Evolutionary conservation across 2,797 vertebrate genomes (phyloP).

Genomic region (Clarias platycephalus): DNA sequence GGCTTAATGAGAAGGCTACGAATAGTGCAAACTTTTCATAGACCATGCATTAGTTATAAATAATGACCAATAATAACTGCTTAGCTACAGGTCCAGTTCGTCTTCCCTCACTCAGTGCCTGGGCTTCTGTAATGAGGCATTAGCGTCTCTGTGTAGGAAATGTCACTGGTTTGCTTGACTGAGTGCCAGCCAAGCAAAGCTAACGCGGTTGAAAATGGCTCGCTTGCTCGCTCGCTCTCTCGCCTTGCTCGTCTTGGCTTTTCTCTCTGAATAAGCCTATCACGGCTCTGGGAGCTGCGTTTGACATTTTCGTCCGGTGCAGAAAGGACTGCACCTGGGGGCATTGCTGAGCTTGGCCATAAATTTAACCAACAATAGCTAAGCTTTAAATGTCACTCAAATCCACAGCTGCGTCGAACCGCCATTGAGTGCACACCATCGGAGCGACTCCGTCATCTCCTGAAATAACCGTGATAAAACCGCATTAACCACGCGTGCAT

Average conservation of each 20-base stretch:
- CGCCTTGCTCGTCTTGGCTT: slow-evolving; percentile 50
- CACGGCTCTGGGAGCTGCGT: slow-evolving; percentile 28
- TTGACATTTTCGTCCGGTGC: slow-evolving; percentile 51
- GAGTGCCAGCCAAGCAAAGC: slow-evolving; percentile 65
- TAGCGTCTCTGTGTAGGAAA: slow-evolving; percentile 65
- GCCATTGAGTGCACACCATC: not conserved
- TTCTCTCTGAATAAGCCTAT: slow-evolving; percentile 47
- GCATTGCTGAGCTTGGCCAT: slow-evolving; percentile 26
- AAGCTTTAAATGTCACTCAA: slow-evolving; percentile 54
- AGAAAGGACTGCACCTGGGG: slow-evolving; percentile 39
- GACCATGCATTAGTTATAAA: slow-evolving; percentile 4
- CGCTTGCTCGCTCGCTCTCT: slow-evolving; percentile 44
- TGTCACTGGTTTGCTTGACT: slow-evolving; percentile 71
- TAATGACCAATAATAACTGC: not conserved
- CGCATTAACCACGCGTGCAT: not conserved
- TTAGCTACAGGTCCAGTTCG: not conserved
- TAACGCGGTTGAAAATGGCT: slow-evolving; percentile 58
- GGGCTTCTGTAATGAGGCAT: slow-evolving; percentile 42
- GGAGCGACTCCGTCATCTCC: slow-evolving; percentile 10
- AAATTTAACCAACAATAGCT: slow-evolving; percentile 40
- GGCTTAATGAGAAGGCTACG: slow-evolving; percentile 1
- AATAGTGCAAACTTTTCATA: not conserved
- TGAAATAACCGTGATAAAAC: slow-evolving; percentile 20
- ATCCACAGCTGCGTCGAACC: slow-evolving; percentile 26
- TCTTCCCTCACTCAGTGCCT: not conserved